Conservation (phyloP, 1,140 invertebrate species). For the Drosophila pruinosa region DNA sequence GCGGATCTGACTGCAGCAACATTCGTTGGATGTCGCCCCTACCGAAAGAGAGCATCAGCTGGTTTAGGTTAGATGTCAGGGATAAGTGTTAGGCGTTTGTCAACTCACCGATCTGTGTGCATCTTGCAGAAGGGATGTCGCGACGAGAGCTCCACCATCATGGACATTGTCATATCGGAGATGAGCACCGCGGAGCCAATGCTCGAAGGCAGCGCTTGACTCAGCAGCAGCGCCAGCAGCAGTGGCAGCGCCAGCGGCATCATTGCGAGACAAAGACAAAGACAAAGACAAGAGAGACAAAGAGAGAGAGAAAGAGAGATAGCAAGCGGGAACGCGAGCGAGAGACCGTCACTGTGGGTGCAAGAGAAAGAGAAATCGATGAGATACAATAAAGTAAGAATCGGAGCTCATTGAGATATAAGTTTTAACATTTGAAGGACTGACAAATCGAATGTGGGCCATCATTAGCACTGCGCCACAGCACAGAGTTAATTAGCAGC, state of each 20-base stretch:
- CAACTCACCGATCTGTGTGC: conserved; percentile 84
- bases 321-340: conserved; percentile 12
- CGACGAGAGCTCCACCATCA: conserved; percentile 86
- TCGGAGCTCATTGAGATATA: not conserved
- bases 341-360: not conserved
- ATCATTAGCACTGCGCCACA: conserved; percentile 40
- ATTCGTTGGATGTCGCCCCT: conserved; percentile 86
- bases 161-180: conserved; percentile 86
- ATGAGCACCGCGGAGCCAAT: conserved; percentile 84
- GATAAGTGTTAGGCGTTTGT: not conserved
- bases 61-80: too few species aligned
- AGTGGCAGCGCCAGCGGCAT: conserved; percentile 37
- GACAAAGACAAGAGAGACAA: too few species aligned
- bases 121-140: conserved; percentile 85
- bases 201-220: conserved; percentile 34
- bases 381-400: conserved; percentile 21
- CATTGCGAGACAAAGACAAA: too few species aligned
- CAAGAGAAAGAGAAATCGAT: not conserved
- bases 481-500: conserved; percentile 35
- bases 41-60: not conserved
- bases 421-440: conserved; percentile 14
- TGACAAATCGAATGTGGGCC: conserved; percentile 55
- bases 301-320: too few species aligned
- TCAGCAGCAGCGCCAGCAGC: conserved; percentile 42
- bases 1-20: conserved; percentile 85